Percentiles rank a stretch among this genome's conserved stretches.
Evolutionary conservation across 2,113 vertebrate species (phyloP).

Genomic region (Uropsilus gracilis): DNA sequence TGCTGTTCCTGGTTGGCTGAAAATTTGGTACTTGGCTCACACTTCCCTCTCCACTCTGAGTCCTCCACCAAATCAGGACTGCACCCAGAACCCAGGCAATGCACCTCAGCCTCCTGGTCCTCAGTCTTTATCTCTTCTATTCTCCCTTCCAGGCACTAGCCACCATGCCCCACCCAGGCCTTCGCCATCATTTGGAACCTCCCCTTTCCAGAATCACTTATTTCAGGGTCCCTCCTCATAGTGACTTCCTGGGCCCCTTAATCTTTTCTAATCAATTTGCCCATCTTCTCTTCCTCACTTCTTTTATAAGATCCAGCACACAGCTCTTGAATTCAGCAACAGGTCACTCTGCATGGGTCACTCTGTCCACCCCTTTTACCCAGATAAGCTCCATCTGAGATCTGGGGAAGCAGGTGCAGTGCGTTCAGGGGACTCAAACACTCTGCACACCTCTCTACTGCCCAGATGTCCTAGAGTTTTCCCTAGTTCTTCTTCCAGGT

Average conservation of each 20-base stretch:
- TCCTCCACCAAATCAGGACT: not conserved
- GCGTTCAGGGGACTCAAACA: fast-evolving
- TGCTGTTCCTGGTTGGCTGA: not conserved
- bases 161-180: not conserved
- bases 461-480: not conserved
- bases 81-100: too few relatives aligned
- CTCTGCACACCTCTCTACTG: not conserved
- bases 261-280: too few relatives aligned
- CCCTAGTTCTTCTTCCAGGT: not conserved
- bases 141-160: not conserved
- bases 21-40: not conserved
- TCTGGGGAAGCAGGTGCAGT: not conserved
- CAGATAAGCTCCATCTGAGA: not conserved
- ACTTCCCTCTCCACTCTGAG: not conserved
- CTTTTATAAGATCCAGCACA: too few relatives aligned
- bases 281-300: too few relatives aligned
- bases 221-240: too few relatives aligned
- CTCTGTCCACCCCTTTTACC: too few relatives aligned
- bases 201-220: not conserved
- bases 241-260: too few relatives aligned
- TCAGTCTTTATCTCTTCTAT: not conserved
- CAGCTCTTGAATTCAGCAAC: too few relatives aligned
- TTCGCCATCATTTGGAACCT: not conserved
- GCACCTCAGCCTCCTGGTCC: too few relatives aligned
- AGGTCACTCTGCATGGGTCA: too few relatives aligned